A percentile compares a stretch with the other conserved stretches of the same genome.
These are phyloP conservation scores for Eurystomus gularis DNA, from an alignment of 2,113 vertebrate species.

Conservation along the genomic window DNA sequence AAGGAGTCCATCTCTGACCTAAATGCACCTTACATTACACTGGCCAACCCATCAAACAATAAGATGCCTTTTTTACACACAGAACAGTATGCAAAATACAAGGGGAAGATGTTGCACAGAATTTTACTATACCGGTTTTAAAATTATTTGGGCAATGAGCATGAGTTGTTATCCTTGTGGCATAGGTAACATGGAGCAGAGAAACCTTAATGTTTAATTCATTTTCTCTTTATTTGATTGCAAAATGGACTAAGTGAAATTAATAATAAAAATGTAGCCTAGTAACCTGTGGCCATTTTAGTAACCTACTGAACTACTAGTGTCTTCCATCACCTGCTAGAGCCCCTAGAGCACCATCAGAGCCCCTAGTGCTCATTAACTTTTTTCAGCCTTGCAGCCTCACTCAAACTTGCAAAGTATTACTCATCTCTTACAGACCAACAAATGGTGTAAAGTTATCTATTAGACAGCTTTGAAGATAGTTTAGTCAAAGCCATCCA, in stretches of 20 bases:
- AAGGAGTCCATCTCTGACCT: background rate
- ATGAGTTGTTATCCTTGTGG: background rate
- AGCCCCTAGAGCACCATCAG: background rate
- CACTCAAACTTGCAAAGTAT: background rate
- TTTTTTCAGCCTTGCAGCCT: background rate
- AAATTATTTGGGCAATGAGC: background rate
- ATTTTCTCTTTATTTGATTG: background rate
- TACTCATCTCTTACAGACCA: background rate
- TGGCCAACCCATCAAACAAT: background rate
- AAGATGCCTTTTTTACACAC: background rate
- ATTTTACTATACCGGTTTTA: background rate
- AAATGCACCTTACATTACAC: background rate
- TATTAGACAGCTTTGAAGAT: background rate
- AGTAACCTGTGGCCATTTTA: background rate
- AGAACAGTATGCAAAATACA: background rate
- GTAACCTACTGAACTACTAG: background rate
- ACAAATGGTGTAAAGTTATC: background rate
- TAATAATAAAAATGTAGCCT: background rate
- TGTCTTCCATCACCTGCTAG: background rate
- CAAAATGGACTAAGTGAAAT: background rate
- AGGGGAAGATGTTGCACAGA: background rate
- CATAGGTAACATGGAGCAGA: background rate
- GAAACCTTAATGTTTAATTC: background rate
- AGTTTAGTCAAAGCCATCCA: background rate
- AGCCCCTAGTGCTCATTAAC: background rate